These are phyloP conservation scores for Melipona quadrifasciata DNA, from an alignment of 1,140 invertebrate genomes.

Conservation along the genomic window DNA sequence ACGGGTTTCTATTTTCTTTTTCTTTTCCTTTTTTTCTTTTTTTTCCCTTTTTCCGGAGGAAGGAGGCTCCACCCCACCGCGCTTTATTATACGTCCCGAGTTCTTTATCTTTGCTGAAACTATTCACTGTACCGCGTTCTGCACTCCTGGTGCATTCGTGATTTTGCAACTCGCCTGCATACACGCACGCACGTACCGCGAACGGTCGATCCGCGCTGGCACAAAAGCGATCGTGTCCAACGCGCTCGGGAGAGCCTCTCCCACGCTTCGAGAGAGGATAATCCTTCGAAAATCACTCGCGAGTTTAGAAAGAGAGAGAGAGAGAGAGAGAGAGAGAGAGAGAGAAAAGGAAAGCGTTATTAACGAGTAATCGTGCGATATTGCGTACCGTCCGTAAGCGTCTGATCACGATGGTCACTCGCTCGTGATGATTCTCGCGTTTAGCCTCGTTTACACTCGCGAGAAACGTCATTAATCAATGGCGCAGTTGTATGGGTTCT, in stretches of 20 bases:
- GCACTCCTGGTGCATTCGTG: slow-evolving; percentile 59
- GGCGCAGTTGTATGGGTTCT: too few species aligned
- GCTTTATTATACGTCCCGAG: slow-evolving; percentile 24
- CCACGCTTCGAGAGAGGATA: slow-evolving; percentile 10
- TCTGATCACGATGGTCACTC: neutral
- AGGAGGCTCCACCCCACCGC: neutral
- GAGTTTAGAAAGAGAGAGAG: neutral
- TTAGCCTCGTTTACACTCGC: slow-evolving; percentile 3
- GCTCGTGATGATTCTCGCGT: neutral
- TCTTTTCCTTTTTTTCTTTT: too few species aligned
- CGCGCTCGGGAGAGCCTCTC: slow-evolving; percentile 20
- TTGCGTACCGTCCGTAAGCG: neutral
- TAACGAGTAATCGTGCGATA: neutral
- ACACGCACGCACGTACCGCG: neutral
- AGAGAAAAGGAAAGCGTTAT: neutral
- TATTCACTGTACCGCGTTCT: slow-evolving; percentile 60
- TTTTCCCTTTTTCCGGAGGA: too few species aligned
- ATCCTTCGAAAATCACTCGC: slow-evolving; percentile 48
- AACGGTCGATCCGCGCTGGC: slow-evolving; percentile 11
- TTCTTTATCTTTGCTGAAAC: slow-evolving; percentile 58
- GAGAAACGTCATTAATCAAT: neutral
- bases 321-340: neutral
- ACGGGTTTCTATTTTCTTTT: slow-evolving; percentile 25
- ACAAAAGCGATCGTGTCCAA: slow-evolving; percentile 21
- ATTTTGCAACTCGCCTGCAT: slow-evolving; percentile 44